Base-by-base conservation (phyloP, 2,113 vertebrate species). In the Poeciliopsis occidentalis region DNA sequence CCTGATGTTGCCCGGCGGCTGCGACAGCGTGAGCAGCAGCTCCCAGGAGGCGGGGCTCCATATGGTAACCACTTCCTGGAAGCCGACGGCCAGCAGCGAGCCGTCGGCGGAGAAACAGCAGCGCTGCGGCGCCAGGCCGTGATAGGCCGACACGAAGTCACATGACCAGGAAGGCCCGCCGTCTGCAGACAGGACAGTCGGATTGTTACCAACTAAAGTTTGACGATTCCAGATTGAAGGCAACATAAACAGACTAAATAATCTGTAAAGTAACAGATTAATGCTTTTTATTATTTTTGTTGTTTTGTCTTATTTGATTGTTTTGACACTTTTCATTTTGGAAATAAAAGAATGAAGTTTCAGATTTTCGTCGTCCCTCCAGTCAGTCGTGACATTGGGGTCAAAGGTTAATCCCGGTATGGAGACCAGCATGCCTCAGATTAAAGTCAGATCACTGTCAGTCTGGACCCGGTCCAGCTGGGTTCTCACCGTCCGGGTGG, bases 71-170 rank as follows among this genome's bases (percentile, higher is more conserved):
- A 95, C 96, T 91, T 96, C 95, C 75, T 96, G 93, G 76, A 99
- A 99, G 91, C 95, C 90, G 61, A 98, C 95, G 2, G 96, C 97
- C 85, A 99, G 88, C 83, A 99, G 81, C 69, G 98, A 99, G 15
- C 96, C 96, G 7, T 99, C 98, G 71, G 97, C 96, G 15, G 97
- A 98, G 89, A 99, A 99, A 74, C 95, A 95, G 90, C 98, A 97
- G 91, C 95, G 89, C 0, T 91, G 92, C 0, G 97, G 96, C 69
- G 89, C 93, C 82, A 97, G 95, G 84, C 92, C 88, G 88, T 96
- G 98, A 75, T 99, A 99, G 85, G 94, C 94, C 60, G 97, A 96
- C 8, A 98, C 96, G 2, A 98, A 99, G 76, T 98, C 97, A 93
- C 98, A 99, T 32, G 91, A 95, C 98, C 98, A 99, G 81, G 93